Percentiles rank a stretch among this genome's conserved stretches.
phyloP scores from a whole-genome alignment of 2,797 vertebrate genomes.

The Falco cherrug region DNA sequence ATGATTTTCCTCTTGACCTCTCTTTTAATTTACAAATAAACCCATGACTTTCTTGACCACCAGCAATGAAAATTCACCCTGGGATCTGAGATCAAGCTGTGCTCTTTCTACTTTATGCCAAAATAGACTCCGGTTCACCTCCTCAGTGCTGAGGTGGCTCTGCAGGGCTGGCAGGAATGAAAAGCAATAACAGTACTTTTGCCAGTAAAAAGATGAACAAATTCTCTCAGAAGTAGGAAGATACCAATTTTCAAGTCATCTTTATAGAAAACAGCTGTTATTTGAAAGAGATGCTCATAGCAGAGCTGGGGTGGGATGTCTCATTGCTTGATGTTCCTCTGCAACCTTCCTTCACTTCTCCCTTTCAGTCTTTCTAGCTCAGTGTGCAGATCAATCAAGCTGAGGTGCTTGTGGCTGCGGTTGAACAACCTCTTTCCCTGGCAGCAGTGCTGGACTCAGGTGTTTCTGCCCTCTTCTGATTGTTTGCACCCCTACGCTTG shows the following conservation, averaged over 20 bases:
- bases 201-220: constrained; percentile 41
- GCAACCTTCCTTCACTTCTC: neutral
- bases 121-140: constrained; percentile 48
- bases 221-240: constrained; percentile 35
- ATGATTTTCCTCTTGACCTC: constrained; percentile 30
- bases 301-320: neutral
- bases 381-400: neutral
- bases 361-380: neutral
- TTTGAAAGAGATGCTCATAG: neutral
- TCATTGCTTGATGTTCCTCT: neutral
- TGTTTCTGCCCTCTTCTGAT: neutral
- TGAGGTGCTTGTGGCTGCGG: neutral
- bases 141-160: neutral
- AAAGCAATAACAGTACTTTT: constrained; percentile 35
- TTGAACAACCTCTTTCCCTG: neutral
- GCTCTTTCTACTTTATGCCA: constrained; percentile 56
- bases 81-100: constrained; percentile 54
- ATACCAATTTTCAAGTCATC: constrained; percentile 22
- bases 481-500: neutral
- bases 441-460: neutral
- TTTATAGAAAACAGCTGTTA: constrained; percentile 31
- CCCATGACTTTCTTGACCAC: constrained; percentile 12
- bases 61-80: constrained; percentile 38
- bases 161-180: constrained; percentile 27
- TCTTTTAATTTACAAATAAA: constrained; percentile 60